A percentile compares a stretch with the other conserved stretches of the same genome.
phyloP scores from a whole-genome alignment of 92 coral and sea anemone genomes.

The Plumapathes pennacea region DNA sequence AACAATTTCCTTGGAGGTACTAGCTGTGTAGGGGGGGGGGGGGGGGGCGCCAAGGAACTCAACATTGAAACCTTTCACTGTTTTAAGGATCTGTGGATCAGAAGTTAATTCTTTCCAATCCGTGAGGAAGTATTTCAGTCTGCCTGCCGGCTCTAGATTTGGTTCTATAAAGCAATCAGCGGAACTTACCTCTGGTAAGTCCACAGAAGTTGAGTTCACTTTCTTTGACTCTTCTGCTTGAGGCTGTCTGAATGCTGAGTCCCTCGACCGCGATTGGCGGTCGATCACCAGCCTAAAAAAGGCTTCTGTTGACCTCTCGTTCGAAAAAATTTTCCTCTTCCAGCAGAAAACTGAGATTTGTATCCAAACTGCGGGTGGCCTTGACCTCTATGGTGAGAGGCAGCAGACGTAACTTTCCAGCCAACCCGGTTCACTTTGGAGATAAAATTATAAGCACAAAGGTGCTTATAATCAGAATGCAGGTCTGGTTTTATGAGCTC shows the following conservation, averaged over 20 bases:
- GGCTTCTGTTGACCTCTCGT: constrained; percentile 9
- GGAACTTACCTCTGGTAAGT: constrained; percentile 19
- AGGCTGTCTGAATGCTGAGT: neutral
- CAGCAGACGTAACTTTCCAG: constrained; percentile 9
- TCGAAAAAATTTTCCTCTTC: constrained; percentile 12
- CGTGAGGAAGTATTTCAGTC: constrained; percentile 5
- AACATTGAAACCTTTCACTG: constrained; percentile 8
- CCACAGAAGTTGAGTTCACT: constrained; percentile 4
- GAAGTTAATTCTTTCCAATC: constrained; percentile 1
- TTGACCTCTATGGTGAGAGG: constrained; percentile 1
- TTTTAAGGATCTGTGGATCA: constrained; percentile 6
- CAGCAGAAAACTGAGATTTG: constrained; percentile 9
- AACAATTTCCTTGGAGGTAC: neutral
- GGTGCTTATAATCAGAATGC: constrained; percentile 21
- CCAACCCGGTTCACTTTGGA: constrained; percentile 50
- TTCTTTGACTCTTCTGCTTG: constrained; percentile 17
- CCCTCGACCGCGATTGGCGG: constrained; percentile 11
- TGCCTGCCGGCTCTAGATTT: constrained; percentile 1
- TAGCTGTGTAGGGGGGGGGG: neutral
- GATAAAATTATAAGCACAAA: constrained; percentile 22
- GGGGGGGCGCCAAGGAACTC: constrained; percentile 1
- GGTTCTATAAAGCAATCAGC: neutral
- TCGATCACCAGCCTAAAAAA: constrained; percentile 14
- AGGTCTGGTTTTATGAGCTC: constrained; percentile 60
- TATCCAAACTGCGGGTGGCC: constrained; percentile 10